Evolutionary conservation across 2,888 invertebrate genomes (phyloP), one percentile per base, ranked within the genome.

Genomic region (Eulithis prunata): DNA sequence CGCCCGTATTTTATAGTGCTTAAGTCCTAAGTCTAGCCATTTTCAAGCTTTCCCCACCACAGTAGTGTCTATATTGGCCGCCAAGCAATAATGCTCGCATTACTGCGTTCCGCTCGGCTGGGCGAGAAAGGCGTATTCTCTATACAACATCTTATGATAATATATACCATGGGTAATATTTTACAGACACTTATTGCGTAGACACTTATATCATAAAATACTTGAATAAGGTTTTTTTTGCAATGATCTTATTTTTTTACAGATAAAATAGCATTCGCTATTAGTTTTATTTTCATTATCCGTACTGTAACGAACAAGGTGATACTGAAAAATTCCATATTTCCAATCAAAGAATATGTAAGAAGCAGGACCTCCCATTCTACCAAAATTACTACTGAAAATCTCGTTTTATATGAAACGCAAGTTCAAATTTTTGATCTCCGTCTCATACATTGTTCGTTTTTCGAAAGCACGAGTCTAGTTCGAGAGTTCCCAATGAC

Each of bases 41-140:
- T 52, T 52, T 14, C 28, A 43, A 43, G 51, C n/a, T 52, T 12
- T 43, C 55, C 63, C 47, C 12, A 38, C 58, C 52, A n/a, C 57
- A 59, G 54, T 62, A 49, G 62, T 66, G 60, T 63, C 64, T 58
- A 64, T 64, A 68, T 68, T 61, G 68, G 58, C 52, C 38, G 55
- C 43, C 36, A 52, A 57, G 54, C 54, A 66, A 66, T 66, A 62
- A 62, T 55, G 58, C 55, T 54, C 62, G 32, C 62, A 58, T 66
- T 66, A 66, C 66, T 52, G 52, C 57, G 54, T 66, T 66, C 62
- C 66, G 45, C 53, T 58, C 14, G 54, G 62, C 62, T 66, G 62
- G 57, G 53, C 13, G 66, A 49, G 54, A 66, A 62, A 57, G 45
- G 66, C 66, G 54, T 66, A 49, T 49, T 55, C 56, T 53, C 60